Percentiles rank a stretch among this genome's conserved stretches.
These are phyloP conservation scores for Halichondria panicea DNA, from an alignment of 37 sponge, comb jelly and placozoan species.

Conservation along the genomic window DNA sequence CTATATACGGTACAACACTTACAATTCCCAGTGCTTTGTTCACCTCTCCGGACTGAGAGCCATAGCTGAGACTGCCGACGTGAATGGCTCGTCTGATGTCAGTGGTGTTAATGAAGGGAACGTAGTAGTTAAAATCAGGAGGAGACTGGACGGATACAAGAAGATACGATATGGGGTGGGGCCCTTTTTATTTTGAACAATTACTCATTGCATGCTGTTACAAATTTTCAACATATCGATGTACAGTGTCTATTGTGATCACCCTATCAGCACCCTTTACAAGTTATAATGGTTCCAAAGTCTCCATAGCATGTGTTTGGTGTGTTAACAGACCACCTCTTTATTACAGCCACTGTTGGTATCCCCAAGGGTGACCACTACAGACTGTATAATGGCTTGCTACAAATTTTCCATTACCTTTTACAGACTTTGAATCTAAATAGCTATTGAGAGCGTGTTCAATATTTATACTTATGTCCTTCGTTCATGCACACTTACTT, in stretches of 20 bases:
- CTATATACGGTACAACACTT: neutral
- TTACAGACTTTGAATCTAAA: too few species aligned
- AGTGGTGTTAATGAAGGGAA: conserved; percentile 34
- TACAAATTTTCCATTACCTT: too few species aligned
- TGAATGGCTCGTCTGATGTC: conserved; percentile 65
- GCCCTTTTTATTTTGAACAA: neutral
- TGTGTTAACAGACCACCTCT: too few species aligned
- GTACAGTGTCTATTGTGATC: too few species aligned
- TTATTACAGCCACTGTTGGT: too few species aligned
- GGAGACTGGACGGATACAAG: conserved; percentile 33
- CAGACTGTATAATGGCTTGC: too few species aligned
- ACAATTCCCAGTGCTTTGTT: conserved; percentile 69
- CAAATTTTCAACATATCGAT: too few species aligned
- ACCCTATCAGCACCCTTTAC: too few species aligned
- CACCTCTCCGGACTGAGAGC: conserved; percentile 38
- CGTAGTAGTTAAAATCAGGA: conserved; percentile 69
- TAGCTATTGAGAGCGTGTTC: neutral
- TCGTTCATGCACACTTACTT: neutral
- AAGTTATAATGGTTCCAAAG: neutral
- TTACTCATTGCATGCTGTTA: too few species aligned
- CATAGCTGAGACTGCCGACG: conserved; percentile 81
- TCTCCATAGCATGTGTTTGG: too few species aligned
- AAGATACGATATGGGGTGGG: neutral
- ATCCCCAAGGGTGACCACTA: too few species aligned
- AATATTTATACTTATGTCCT: neutral